These are phyloP conservation scores for Miniopterus natalensis DNA, from an alignment of 2,113 vertebrate species.

Conservation along the genomic window DNA sequence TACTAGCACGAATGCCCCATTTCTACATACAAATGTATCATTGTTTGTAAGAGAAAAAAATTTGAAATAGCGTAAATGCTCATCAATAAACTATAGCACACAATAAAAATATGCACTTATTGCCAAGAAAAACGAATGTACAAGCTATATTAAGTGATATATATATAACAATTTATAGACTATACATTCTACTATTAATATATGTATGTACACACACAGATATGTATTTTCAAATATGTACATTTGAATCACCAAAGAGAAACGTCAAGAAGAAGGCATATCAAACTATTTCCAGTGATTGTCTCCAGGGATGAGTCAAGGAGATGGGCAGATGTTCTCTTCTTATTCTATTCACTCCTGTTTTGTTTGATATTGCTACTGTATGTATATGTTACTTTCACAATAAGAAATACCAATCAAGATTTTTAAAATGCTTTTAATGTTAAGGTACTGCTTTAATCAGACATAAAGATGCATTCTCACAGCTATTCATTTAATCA, in stretches of 20 bases:
- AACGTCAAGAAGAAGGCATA: not conserved
- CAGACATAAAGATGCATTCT: not conserved
- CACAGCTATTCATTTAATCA: not conserved
- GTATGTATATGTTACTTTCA: not conserved
- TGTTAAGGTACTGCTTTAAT: not conserved
- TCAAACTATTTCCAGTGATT: slow-evolving; percentile 11
- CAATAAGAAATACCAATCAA: slow-evolving; percentile 20
- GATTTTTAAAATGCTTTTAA: not conserved
- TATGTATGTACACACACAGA: not conserved
- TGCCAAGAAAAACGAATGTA: slow-evolving; percentile 28
- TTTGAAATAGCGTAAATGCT: not conserved
- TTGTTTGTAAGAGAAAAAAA: not conserved
- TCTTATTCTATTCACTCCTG: slow-evolving; percentile 43
- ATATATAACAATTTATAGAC: not conserved
- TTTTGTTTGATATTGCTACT: slow-evolving; percentile 31
- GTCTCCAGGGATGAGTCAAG: not conserved
- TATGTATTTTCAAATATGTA: not conserved
- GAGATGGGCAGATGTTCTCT: not conserved
- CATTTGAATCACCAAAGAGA: not conserved
- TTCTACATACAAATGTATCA: not conserved
- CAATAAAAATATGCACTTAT: not conserved
- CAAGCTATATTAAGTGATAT: not conserved
- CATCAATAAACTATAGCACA: not conserved
- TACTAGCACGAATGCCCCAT: not conserved
- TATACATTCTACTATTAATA: not conserved